Base-by-base conservation (phyloP, 2,113 vertebrate species). In the Strix uralensis region DNA sequence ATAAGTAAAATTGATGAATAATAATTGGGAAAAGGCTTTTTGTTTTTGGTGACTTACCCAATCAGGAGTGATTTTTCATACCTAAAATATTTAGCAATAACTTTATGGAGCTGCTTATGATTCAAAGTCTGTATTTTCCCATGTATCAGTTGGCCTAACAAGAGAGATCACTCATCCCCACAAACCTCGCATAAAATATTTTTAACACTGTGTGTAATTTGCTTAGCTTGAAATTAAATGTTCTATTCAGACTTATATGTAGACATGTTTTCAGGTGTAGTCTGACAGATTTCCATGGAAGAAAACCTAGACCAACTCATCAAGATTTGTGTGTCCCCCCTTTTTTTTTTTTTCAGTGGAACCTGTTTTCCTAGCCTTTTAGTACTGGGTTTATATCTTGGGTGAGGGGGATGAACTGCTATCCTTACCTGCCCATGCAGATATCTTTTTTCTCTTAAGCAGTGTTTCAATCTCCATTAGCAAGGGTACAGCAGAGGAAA, bases 381-480 rank as follows among this genome's bases (percentile, higher is more conserved):
- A 70, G 26, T 54, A 13, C 51, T 34, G 58, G 46, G 10, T 22
- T 81, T 77, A 61, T 21, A 92, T 82, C 63, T 75, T 38, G 22
- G 23, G 38, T 82, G 66, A 69, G 66, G 42, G 77, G 62, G 21
- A 18, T 77, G 81, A 75, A 55, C 58, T 77, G 38, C 26, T 77
- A 5, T 85, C 65, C 5, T 73, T 85, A 65, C 46, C 55, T 92
- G 65, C 14, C 54, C 29, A 5, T 66, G 36, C 73, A 78, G 67
- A 47, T 93, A 65, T 27, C 30, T 78, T 78, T 86, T 75, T 74
- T 69, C 44, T 92, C 77, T 75, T 66, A 67, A 91, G 23, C 71
- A 86, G 57, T 30, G 5, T 90, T 95, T 97, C 84, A 78, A 46
- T 93, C 87, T 91, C 71, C 46, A 66, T 90, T 96, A 89, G 61